Evolutionary conservation across 2,888 invertebrate species (phyloP).

Genomic region (Sycophila texana): DNA sequence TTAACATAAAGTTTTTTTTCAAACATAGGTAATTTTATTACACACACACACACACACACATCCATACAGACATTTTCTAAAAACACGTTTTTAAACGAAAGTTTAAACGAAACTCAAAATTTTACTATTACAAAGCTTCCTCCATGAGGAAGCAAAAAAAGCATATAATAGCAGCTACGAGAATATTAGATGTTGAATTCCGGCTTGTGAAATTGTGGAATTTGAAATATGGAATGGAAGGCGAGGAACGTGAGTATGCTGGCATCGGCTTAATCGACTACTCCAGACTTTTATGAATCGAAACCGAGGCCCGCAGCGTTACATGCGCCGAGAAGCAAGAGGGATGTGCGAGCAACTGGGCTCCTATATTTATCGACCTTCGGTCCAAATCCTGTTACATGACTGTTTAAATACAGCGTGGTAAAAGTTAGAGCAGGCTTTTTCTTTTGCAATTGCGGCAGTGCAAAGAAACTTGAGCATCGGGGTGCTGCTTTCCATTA

Average conservation of each 20-base stretch:
- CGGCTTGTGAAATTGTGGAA: slow-evolving; percentile 5
- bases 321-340: not conserved
- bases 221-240: slow-evolving; percentile 5
- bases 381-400: not conserved
- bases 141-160: no score
- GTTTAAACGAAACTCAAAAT: no score
- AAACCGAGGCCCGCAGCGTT: slow-evolving; percentile 11
- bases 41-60: no score
- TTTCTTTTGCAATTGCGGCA: not conserved
- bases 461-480: not conserved
- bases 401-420: no score
- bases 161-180: no score
- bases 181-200: not conserved
- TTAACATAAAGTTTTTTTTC: no score
- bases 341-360: no score
- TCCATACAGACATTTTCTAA: no score
- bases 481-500: slow-evolving; percentile 43
- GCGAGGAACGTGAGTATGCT: not conserved
- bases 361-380: no score
- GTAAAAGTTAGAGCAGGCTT: not conserved
- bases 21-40: no score
- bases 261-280: slow-evolving; percentile 5
- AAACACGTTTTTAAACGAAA: no score
- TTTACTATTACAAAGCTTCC: no score
- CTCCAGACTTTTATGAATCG: not conserved